Percentiles rank a stretch among this genome's conserved stretches.
These are phyloP conservation scores for Tribolium freemani DNA, from an alignment of 2,888 invertebrate genomes.

Conservation along the genomic window DNA sequence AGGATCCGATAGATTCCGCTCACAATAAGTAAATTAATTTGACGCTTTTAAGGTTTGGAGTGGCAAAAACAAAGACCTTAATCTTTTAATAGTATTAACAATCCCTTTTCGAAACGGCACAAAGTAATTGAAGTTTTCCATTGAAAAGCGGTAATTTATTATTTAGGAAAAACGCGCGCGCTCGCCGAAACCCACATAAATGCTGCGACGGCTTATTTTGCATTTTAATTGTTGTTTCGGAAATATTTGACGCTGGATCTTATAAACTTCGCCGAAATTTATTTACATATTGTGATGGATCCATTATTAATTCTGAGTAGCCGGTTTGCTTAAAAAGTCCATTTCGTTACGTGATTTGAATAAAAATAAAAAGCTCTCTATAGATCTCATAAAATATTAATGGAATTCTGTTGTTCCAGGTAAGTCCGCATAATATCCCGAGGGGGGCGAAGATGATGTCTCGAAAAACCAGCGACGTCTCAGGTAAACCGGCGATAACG, in stretches of 20 bases:
- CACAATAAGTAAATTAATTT: constrained; percentile 45
- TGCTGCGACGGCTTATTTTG: constrained; percentile 23
- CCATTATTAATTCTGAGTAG: constrained; percentile 41
- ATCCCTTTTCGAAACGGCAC: constrained; percentile 36
- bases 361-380: constrained; percentile 52
- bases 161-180: constrained; percentile 38
- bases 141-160: constrained; percentile 44
- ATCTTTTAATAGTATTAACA: constrained; percentile 48
- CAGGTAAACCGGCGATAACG: constrained; percentile 4
- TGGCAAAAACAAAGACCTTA: constrained; percentile 44
- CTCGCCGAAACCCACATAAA: constrained; percentile 27
- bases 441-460: constrained; percentile 30
- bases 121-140: constrained; percentile 43
- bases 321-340: constrained; percentile 45
- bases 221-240: constrained; percentile 42
- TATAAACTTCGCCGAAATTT: constrained; percentile 31
- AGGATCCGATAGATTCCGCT: not conserved
- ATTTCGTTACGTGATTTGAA: constrained; percentile 50
- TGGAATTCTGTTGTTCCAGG: constrained; percentile 58
- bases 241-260: constrained; percentile 35
- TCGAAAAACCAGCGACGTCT: constrained; percentile 16
- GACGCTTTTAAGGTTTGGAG: constrained; percentile 40
- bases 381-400: constrained; percentile 56
- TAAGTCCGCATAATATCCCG: constrained; percentile 49
- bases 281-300: constrained; percentile 42